These are phyloP conservation scores for Meliscaeva auricollis DNA, from an alignment of 2,888 invertebrate species.

Conservation along the genomic window DNA sequence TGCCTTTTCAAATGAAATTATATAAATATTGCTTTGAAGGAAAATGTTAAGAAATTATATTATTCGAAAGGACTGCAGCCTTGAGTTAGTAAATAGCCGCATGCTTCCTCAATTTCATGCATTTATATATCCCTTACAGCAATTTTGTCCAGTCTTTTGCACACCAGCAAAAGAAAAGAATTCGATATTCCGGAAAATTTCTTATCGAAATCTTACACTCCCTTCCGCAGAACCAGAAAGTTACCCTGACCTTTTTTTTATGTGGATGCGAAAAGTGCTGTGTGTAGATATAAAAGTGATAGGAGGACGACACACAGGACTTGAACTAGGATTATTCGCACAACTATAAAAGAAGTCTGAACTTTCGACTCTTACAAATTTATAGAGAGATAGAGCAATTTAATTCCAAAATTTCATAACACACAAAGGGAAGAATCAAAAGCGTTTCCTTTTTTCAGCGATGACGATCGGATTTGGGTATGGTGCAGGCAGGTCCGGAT, in stretches of 20 bases:
- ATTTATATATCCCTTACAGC: background rate
- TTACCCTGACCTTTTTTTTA: conserved; percentile 34
- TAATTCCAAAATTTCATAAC: conserved; percentile 59
- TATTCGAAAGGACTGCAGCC: background rate
- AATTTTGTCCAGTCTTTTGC: background rate
- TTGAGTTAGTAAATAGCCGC: background rate
- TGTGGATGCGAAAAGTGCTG: background rate
- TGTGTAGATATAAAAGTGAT: background rate
- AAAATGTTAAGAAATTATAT: background rate
- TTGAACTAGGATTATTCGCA: conserved; percentile 9
- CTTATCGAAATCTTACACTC: conserved; percentile 61
- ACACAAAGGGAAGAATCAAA: conserved; percentile 8
- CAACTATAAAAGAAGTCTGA: conserved; percentile 43
- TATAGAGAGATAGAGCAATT: conserved; percentile 32
- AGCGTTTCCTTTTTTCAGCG: conserved; percentile 44
- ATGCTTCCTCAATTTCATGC: background rate
- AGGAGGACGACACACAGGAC: background rate
- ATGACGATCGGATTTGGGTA: background rate
- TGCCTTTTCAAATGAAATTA: background rate
- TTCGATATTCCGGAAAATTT: conserved; percentile 33
- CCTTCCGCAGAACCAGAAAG: conserved; percentile 34
- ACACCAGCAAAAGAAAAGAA: background rate
- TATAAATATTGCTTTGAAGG: background rate
- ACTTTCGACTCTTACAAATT: conserved; percentile 41
- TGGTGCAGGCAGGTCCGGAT: background rate